phyloP scores from a whole-genome alignment of 2,888 invertebrate species.

The Noctua janthe region DNA sequence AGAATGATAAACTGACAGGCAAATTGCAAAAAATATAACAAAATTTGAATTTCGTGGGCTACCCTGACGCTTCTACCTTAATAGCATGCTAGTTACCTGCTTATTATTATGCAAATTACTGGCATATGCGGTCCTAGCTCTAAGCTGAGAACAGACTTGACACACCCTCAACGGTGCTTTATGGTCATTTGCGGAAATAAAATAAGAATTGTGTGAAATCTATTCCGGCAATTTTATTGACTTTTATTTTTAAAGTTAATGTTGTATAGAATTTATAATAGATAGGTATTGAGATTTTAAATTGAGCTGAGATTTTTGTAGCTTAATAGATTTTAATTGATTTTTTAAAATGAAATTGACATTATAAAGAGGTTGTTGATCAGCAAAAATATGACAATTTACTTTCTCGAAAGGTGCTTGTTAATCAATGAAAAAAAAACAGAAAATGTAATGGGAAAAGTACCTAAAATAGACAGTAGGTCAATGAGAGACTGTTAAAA shows the following conservation, averaged over 20 bases:
- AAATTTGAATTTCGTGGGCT: no score
- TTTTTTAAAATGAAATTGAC: conserved; percentile 15
- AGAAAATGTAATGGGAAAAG: background rate
- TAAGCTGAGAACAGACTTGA: conserved; percentile 28
- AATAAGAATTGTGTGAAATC: conserved; percentile 19
- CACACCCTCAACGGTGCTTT: conserved; percentile 33
- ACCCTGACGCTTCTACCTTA: background rate
- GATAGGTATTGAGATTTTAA: conserved; percentile 56
- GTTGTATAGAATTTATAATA: conserved; percentile 45
- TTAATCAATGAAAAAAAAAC: background rate
- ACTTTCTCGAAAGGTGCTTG: background rate
- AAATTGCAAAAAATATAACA: no score
- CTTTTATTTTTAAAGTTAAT: conserved; percentile 36
- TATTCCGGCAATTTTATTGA: conserved; percentile 31
- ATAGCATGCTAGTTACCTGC: background rate
- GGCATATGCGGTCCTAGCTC: background rate
- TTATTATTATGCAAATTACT: background rate
- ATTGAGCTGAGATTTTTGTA: conserved; percentile 33
- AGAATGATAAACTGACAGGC: no score
- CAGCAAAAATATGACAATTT: background rate
- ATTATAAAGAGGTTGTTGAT: background rate
- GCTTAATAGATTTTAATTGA: conserved; percentile 24
- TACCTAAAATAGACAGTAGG: background rate
- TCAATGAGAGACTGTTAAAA: background rate
- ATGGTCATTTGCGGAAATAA: conserved; percentile 13